Evolutionary conservation across 2,888 invertebrate species (phyloP).

Genomic region (Sinhomidia bicolor): DNA sequence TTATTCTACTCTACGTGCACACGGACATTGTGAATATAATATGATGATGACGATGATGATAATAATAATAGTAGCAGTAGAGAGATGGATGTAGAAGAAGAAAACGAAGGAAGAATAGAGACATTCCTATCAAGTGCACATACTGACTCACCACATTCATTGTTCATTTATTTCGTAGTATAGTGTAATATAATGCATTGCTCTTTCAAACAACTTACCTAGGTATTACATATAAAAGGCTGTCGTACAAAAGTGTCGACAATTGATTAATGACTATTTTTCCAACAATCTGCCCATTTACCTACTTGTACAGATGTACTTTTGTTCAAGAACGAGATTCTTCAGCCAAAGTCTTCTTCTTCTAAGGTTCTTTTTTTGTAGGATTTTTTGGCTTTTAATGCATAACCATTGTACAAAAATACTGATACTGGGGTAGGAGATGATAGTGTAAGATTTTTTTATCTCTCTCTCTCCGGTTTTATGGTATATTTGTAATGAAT

Average conservation of each 20-base stretch:
- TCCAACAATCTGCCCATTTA: conserved; percentile 36
- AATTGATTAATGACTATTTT: conserved; percentile 73
- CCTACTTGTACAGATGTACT: neutral
- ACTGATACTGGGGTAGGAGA: too few relatives aligned
- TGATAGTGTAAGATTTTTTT: too few relatives aligned
- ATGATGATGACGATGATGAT: neutral
- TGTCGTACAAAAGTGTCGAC: conserved; percentile 73
- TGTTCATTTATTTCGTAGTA: conserved; percentile 6
- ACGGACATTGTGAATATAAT: neutral
- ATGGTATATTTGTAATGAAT: conserved; percentile 31
- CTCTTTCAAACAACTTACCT: too few relatives aligned
- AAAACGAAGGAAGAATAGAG: neutral
- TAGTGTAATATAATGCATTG: too few relatives aligned
- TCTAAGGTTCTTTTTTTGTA: neutral
- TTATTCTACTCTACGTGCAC: conserved; percentile 53
- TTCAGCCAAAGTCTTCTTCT: too few relatives aligned
- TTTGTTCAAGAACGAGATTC: neutral
- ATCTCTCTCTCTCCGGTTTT: conserved; percentile 30
- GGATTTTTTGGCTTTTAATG: conserved; percentile 48
- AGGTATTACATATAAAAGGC: too few relatives aligned
- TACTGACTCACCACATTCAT: conserved; percentile 32
- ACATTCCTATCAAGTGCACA: neutral
- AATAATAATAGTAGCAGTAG: neutral
- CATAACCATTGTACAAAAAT: neutral
- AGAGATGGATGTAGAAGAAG: neutral